A percentile compares a stretch with the other conserved stretches of the same genome.
Evolutionary conservation across 2,888 invertebrate genomes (phyloP).

Genomic region (Bellardia bayeri): DNA sequence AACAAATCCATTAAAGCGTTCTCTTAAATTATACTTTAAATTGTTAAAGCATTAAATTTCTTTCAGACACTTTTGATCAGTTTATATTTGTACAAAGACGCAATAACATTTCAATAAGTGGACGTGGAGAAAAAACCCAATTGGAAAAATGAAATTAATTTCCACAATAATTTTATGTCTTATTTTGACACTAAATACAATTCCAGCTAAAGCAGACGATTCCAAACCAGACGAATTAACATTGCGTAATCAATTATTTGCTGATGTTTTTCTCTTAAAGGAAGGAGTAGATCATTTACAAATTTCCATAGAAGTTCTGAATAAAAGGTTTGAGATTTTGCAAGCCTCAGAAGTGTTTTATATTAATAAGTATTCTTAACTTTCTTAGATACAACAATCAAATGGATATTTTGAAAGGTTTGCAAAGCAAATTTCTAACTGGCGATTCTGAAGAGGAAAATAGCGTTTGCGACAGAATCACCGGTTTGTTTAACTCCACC

Average conservation of each 20-base stretch:
- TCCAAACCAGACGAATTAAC: constrained; percentile 12
- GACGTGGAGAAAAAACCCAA: not conserved
- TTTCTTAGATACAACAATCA: constrained; percentile 46
- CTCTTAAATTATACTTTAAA: not conserved
- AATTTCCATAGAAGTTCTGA: constrained; percentile 48
- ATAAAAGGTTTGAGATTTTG: constrained; percentile 41
- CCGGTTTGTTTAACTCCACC: constrained; percentile 43
- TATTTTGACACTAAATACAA: not conserved
- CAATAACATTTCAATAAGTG: not conserved
- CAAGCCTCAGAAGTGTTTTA: not conserved
- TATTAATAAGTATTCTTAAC: not conserved
- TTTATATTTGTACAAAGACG: not conserved
- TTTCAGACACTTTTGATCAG: constrained; percentile 9
- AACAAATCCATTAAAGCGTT: not conserved
- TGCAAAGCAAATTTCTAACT: constrained; percentile 4
- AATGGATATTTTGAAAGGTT: constrained; percentile 35
- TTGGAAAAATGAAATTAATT: not conserved
- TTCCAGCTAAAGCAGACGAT: constrained; percentile 8
- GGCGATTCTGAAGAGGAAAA: not conserved
- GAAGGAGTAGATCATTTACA: constrained; percentile 52
- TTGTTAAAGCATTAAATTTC: not conserved
- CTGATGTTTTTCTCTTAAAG: constrained; percentile 46
- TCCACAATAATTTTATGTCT: not conserved
- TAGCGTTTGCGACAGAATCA: constrained; percentile 24
- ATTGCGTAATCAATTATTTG: constrained; percentile 55